Evolutionary conservation across 2,888 invertebrate genomes (phyloP), one percentile per base, ranked within the genome.

Genomic region (Escarpia spicata): DNA sequence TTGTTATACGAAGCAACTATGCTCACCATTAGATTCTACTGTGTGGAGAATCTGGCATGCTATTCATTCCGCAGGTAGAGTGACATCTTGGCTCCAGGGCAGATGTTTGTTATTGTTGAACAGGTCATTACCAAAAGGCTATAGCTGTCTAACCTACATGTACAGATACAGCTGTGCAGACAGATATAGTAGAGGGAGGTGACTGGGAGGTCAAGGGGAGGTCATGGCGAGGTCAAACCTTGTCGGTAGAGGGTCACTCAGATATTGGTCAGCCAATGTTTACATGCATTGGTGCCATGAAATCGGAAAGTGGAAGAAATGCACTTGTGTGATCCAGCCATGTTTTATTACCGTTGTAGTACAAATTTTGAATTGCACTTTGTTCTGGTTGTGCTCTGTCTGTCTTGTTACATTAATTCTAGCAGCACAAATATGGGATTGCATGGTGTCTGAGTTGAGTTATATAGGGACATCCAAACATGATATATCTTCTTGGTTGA

Each of bases 81-180:
- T 75, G 26, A 75, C 19, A n/a, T 3, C 19, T 2, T 26, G 6
- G 3, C 75, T 75, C 19, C 75, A 26, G n/a, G 75, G n/a, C 75
- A 75, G 75, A 26, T 75, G 75, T 75, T 75, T 75, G 75, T 75
- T 75, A 75, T 75, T 75, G 75, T 75, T 75, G 75, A 26, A 75
- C 75, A 75, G 75, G 26, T 75, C 15, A 75, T 26, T 75, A 75
- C 19, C 75, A 75, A 75, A 75, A 75, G 75, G 75, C 75, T 75
- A 75, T 75, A 75, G 75, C 26, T 26, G 75, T 75, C 75, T 75
- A 75, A 75, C 75, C 75, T 75, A 75, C 75, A 75, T 75, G 75
- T 75, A 75, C 75, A 6, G 75, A n/a, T 26, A n/a, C 75, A 75
- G 75, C 75, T 75, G 75, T 52, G 75, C 75, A 75, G 75, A 75